Base-by-base conservation (phyloP, 37 sponge, comb jelly and placozoan genomes). In the Corticium candelabrum region DNA sequence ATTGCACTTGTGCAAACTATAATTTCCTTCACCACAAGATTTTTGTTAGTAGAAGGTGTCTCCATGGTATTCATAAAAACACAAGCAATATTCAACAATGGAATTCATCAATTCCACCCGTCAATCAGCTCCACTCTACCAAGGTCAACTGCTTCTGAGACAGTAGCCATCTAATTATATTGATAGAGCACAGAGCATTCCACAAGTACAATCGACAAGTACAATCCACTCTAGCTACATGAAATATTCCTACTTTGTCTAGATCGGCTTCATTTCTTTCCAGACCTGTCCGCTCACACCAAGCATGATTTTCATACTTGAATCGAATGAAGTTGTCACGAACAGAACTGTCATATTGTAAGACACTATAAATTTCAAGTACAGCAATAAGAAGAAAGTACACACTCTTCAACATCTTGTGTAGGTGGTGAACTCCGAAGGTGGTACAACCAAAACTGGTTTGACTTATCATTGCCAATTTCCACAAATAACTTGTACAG, bases 371-470 rank as follows among this genome's bases (percentile, higher is more conserved):
- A 50, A 21, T 27, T 27, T 21, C 62, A 11, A 27, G 21, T 27
- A 50, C 11, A 50, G 21, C 62, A 21, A 11, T 21, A 27, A 50
- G 15, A 50, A 21, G 11, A 50, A 11, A 50, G 62, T 50, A 50
- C 62, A 21, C 21, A 50, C 62, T 11, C 15, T 40, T 85, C 89
- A 15, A 79, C 82, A n/a, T 85, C 86, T 50, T 11, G 62, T 50
- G 62, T 50, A 21, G 21, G 11, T 11, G 62, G 62, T 21, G 11
- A 21, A 50, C 62, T 50, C 15, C 70, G 72, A 37, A 30, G 83
- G 75, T 91, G 84, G n/a, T 80, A 50, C 74, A 85, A 84, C 92
- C 92, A 92, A 40, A 89, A 89, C 1, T 39, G 29, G 82, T 92
- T 92, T 0, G 87, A 67, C 0, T n/a, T 81, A 0, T 80, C 70